phyloP scores from a whole-genome alignment of 1,140 invertebrate species.

The Antheraea pernyi region DNA sequence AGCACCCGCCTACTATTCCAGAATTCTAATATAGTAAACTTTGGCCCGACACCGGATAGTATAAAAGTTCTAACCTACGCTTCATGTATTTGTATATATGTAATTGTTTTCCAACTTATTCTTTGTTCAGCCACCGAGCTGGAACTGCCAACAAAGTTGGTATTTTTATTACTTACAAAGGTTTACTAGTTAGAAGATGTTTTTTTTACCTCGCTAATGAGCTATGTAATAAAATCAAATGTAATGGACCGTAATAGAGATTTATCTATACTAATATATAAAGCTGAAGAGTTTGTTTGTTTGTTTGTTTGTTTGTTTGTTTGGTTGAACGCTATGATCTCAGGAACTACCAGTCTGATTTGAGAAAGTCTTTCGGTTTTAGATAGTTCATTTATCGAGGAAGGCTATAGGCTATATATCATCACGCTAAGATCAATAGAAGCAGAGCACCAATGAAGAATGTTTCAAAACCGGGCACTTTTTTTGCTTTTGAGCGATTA shows the following conservation, averaged over 20 bases:
- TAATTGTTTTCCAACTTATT: constrained; percentile 9
- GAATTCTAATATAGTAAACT: constrained; percentile 18
- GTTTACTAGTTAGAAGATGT: neutral
- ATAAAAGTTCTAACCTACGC: neutral
- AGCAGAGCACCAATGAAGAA: too few relatives aligned
- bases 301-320: too few relatives aligned
- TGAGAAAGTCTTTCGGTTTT: too few relatives aligned
- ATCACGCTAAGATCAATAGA: too few relatives aligned
- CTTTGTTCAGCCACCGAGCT: neutral
- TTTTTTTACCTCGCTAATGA: neutral
- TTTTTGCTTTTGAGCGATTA: too few relatives aligned
- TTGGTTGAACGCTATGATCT: too few relatives aligned
- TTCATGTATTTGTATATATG: neutral
- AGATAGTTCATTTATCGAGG: too few relatives aligned
- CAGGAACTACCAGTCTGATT: too few relatives aligned
- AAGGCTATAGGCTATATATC: too few relatives aligned
- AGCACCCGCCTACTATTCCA: constrained; percentile 16
- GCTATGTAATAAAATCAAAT: neutral
- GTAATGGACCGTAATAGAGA: neutral
- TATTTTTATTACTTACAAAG: neutral
- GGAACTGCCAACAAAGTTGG: neutral
- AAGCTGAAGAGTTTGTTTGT: too few relatives aligned
- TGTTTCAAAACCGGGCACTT: too few relatives aligned
- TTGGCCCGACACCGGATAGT: neutral
- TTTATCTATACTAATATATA: too few relatives aligned